Evolutionary conservation across 2,888 invertebrate genomes (phyloP), one percentile per base, ranked within the genome.

Genomic region (Bursaphelenchus okinawaensis): DNA sequence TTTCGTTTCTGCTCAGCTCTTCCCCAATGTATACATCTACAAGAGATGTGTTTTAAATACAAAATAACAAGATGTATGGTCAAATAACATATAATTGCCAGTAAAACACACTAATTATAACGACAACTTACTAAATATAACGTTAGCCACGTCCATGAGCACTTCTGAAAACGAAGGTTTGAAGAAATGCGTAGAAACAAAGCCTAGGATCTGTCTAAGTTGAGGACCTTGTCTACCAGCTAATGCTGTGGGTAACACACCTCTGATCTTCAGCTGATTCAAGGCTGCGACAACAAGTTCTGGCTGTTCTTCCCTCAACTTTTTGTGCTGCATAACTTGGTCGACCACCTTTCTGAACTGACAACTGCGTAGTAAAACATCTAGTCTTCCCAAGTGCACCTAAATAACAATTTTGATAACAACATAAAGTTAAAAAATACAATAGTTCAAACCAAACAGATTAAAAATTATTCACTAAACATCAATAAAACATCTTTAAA

Each of bases 211-310:
- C 65, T 85, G 84, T 7, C 86, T 84, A 27, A 92, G 84, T 0
- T 88, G 87, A 70, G 87, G 87, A 58, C 89, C 88, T 65, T 88
- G 87, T 65, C 91, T 86, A 1, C 89, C 90, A 54, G 88, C 87
- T 54, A 94, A 84, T 0, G 93, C 92, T 68, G 88, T 87, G 77
- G 87, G 86, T 22, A 96, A 84, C 0, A 89, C 90, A 82, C 89
- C 88, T 63, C 93, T 87, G 78, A 90, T 72, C n/a, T 90, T 89
- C 68, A 95, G 85, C 84, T 94, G 94, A 82, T 91, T 90, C 78
- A 94, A 87, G 7, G 93, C 86, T 58, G 89, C 88, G 29, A 91
- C 88, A 1, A 91, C 89, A 26, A 89, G 86, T 75, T 91, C 89
- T 0, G 94, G 93, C 50, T 63, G 40, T 20, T 73, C 55, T 22